Evolutionary conservation across 37 sponge, comb jelly and placozoan species (phyloP), one percentile per base, ranked within the genome.

Genomic region (Cliona cf. orientalis): DNA sequence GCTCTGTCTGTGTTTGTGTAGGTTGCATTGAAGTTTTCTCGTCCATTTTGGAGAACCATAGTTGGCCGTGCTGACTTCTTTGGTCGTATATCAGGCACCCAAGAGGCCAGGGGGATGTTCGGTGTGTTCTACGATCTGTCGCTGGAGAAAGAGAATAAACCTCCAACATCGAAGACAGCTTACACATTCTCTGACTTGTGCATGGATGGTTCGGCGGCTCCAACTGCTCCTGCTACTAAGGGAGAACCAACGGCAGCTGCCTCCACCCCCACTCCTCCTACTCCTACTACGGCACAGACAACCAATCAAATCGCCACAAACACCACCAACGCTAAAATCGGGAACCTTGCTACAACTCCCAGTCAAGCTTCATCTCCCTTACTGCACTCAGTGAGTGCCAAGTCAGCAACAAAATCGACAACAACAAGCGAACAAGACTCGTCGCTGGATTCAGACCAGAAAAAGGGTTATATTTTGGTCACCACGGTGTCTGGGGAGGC

Each of bases 61-160:
- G 71, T 90, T 7, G 93, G 88, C 2, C 72, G 75, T 78, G 79
- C 90, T 45, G 90, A 96, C 59, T 90, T 96, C 75, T 96, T 96
- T 81, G 96, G 96, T 28, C 96, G 87, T 38, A 75, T 96, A 1
- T 26, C 88, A 14, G 38, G 34, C 33, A 81, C 63, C 40, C 40
- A 36, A 5, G 79, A 76, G 14, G 40, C 73, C n/a, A 41, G 96
- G 28, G 96, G 93, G 12, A 74, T 96, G 71, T 96, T 89, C 70
- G 80, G 84, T 9, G 75, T 96, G 65, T 90, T 92, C 60, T 96
- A 96, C 71, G 96, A 96, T 58, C 78, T 94, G 61, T 82, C 87
- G 70, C 60, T 3, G 64, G 69, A 25, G 59, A 23, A 9, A 22
- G 12, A 26, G 39, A 73, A 49, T n/a, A n/a, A n/a, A n/a, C n/a